Evolutionary conservation across 1,140 invertebrate genomes (phyloP).

Genomic region (Hyphantria cunea): DNA sequence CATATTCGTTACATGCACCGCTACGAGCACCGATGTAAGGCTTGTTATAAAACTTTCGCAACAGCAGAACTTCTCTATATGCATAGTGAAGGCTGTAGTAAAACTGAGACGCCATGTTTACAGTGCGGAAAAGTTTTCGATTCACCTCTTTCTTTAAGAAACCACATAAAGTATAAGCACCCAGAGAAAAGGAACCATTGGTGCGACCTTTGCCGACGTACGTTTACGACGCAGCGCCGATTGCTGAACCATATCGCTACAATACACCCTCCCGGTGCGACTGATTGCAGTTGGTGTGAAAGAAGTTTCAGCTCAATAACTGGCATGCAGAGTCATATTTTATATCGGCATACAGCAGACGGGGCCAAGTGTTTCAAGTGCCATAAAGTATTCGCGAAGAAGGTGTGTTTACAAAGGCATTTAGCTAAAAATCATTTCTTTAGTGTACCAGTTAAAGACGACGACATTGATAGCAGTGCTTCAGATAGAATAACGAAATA

Average conservation of each 20-base stretch:
- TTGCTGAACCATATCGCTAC: conserved; percentile 55
- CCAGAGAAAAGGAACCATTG: conserved; percentile 41
- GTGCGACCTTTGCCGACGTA: conserved; percentile 52
- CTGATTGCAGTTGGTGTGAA: conserved; percentile 46
- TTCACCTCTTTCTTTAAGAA: conserved; percentile 53
- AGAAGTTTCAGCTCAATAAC: conserved; percentile 48
- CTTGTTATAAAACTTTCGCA: conserved; percentile 57
- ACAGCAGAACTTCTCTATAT: conserved; percentile 35
- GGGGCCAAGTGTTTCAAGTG: conserved; percentile 45
- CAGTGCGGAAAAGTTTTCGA: conserved; percentile 53
- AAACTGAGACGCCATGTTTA: conserved; percentile 44
- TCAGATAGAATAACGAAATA: neutral
- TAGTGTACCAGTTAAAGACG: neutral
- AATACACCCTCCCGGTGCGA: conserved; percentile 48
- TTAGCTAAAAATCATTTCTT: conserved; percentile 40
- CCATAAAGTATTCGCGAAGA: conserved; percentile 48
- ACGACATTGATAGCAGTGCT: neutral
- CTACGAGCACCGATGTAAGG: conserved; percentile 50
- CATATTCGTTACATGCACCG: conserved; percentile 63
- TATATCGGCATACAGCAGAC: conserved; percentile 50
- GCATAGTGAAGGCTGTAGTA: conserved; percentile 44
- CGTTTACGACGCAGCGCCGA: conserved; percentile 47
- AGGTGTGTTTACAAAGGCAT: conserved; percentile 40
- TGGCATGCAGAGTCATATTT: conserved; percentile 51
- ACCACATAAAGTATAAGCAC: conserved; percentile 64